Conservation (phyloP, 2,113 vertebrate species). For the Rhegmatorhina hoffmannsi region DNA sequence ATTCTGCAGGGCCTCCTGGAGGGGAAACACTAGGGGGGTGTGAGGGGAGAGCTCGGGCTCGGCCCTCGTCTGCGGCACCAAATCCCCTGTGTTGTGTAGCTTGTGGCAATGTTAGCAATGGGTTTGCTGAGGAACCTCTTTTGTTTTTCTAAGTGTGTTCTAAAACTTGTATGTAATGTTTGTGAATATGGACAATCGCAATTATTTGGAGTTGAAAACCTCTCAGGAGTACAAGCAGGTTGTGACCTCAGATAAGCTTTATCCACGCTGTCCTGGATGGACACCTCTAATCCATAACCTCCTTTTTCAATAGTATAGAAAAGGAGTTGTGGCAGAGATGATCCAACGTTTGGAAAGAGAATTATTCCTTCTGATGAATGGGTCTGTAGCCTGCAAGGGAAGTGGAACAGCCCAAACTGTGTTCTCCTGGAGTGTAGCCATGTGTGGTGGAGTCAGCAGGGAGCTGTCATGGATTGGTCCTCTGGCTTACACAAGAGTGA, state of each 20-base stretch:
- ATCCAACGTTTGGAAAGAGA: neutral
- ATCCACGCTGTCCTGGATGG: neutral
- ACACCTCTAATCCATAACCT: neutral
- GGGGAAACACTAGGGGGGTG: neutral
- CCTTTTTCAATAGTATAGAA: neutral
- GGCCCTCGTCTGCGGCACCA: neutral
- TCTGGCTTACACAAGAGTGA: neutral
- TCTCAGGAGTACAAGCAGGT: neutral
- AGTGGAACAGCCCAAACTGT: neutral
- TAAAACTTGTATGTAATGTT: neutral
- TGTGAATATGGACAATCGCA: neutral
- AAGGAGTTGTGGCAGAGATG: neutral
- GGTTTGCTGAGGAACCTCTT: neutral
- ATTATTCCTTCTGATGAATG: neutral
- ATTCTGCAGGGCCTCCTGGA: slow-evolving; percentile 78
- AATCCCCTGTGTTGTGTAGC: neutral
- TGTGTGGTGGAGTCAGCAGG: neutral
- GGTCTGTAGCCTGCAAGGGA: neutral
- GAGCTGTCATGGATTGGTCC: neutral
- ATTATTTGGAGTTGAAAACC: neutral
- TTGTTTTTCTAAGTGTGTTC: neutral
- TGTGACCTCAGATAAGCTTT: neutral
- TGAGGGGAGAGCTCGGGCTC: neutral
- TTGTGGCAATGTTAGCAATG: neutral
- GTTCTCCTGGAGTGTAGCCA: neutral